Evolutionary conservation across 2,113 vertebrate species (phyloP).

Genomic region (Pongo pygmaeus): DNA sequence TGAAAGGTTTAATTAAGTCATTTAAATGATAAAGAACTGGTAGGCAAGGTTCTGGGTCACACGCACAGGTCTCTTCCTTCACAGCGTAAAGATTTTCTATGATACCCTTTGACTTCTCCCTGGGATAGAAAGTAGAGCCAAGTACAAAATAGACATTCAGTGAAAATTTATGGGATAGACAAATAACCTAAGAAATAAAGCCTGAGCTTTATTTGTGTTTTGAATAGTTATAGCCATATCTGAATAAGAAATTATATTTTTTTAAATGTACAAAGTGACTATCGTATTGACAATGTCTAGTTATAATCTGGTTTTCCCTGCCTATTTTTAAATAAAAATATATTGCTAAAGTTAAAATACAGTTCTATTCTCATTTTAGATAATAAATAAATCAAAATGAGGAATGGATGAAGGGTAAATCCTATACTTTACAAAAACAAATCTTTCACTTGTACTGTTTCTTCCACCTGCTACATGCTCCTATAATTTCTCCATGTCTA

Average conservation of each 20-base stretch:
- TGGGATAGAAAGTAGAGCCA: neutral
- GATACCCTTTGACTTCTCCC: neutral
- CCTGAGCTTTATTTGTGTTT: neutral
- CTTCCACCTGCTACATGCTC: no score
- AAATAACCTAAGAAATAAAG: neutral
- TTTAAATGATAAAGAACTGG: neutral
- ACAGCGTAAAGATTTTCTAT: neutral
- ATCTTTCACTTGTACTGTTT: no score
- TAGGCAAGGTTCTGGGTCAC: neutral
- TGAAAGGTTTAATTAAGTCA: neutral
- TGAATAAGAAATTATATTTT: neutral
- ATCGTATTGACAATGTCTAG: neutral
- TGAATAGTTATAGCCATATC: neutral
- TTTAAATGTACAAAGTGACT: neutral
- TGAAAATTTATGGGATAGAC: neutral
- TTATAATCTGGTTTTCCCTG: neutral
- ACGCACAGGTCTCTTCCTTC: neutral
- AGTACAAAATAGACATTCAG: neutral
- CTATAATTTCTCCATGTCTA: no score
- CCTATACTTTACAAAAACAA: no score
- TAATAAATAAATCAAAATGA: neutral
- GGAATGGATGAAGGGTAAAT: neutral
- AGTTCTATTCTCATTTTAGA: neutral
- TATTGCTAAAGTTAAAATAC: neutral
- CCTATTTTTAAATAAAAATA: neutral